Evolutionary conservation across 2,888 invertebrate genomes (phyloP).

Genomic region (Drosophila suboccidentalis): DNA sequence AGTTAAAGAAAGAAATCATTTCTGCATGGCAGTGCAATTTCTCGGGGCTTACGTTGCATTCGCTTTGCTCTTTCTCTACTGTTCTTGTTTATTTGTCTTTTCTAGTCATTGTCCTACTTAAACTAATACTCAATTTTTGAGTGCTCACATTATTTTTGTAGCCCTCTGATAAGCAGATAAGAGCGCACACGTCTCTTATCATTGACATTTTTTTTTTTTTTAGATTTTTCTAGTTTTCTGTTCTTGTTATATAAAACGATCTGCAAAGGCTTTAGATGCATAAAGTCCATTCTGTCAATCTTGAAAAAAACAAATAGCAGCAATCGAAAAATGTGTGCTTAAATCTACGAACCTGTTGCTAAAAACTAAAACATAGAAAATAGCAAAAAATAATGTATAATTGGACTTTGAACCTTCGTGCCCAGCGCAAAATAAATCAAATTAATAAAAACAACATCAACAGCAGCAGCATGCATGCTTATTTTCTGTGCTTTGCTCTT

Average conservation of each 20-base stretch:
- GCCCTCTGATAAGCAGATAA: conserved; percentile 25
- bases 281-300: neutral
- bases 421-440: conserved; percentile 46
- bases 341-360: neutral
- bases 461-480: conserved; percentile 10
- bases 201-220: conserved; percentile 7
- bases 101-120: conserved; percentile 8
- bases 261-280: neutral
- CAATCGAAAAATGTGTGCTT: neutral
- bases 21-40: conserved; percentile 27
- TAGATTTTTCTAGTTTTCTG: conserved; percentile 20
- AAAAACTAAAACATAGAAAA: conserved; percentile 12
- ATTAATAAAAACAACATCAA: conserved; percentile 21
- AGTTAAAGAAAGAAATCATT: conserved; percentile 2
- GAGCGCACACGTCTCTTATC: conserved; percentile 38
- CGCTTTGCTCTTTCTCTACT: neutral
- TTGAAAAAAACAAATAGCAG: neutral
- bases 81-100: conserved; percentile 10
- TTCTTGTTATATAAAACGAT: conserved; percentile 42
- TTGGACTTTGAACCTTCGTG: conserved; percentile 72
- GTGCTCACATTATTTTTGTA: neutral
- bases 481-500: conserved; percentile 17
- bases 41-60: conserved; percentile 16
- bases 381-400: conserved; percentile 12
- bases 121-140: conserved; percentile 20